These are phyloP conservation scores for Sebastes schlegelii DNA, from an alignment of 2,113 vertebrate species.

Conservation along the genomic window DNA sequence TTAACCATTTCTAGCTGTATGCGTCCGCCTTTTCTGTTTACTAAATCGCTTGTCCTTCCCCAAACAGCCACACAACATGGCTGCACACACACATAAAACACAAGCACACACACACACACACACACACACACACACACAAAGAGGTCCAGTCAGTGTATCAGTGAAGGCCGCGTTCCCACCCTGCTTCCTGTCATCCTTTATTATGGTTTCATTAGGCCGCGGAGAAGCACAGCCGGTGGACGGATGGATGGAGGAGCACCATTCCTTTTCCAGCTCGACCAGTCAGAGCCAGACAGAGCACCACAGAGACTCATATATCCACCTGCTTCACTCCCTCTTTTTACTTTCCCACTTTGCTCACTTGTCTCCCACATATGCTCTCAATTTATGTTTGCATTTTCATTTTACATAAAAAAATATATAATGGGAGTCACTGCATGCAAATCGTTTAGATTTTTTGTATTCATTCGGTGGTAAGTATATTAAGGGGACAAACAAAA, in stretches of 20 bases:
- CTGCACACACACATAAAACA: constrained; percentile 15
- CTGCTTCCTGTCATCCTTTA: constrained; percentile 59
- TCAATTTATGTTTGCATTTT: constrained; percentile 16
- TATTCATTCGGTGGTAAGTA: neutral
- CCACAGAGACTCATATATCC: constrained; percentile 40
- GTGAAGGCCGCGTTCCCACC: constrained; percentile 25
- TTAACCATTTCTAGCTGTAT: constrained; percentile 15
- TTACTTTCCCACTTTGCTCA: constrained; percentile 29
- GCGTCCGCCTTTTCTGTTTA: constrained; percentile 1
- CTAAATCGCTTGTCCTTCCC: neutral
- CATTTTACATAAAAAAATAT: neutral
- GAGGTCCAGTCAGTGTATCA: constrained; percentile 18
- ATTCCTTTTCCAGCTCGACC: constrained; percentile 51
- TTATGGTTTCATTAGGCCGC: constrained; percentile 70
- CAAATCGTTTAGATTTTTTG: neutral
- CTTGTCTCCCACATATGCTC: constrained; percentile 8
- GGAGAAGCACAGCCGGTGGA: constrained; percentile 44
- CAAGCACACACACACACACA: constrained; percentile 6
- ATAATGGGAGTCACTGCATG: neutral
- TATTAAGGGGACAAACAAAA: neutral
- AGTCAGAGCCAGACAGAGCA: constrained; percentile 39
- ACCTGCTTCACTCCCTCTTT: constrained; percentile 29
- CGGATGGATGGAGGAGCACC: constrained; percentile 57
- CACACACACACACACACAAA: constrained; percentile 12
- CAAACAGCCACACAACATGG: neutral